Conservation (phyloP, 2,797 vertebrate genomes). For the Acanthiza pusilla region DNA sequence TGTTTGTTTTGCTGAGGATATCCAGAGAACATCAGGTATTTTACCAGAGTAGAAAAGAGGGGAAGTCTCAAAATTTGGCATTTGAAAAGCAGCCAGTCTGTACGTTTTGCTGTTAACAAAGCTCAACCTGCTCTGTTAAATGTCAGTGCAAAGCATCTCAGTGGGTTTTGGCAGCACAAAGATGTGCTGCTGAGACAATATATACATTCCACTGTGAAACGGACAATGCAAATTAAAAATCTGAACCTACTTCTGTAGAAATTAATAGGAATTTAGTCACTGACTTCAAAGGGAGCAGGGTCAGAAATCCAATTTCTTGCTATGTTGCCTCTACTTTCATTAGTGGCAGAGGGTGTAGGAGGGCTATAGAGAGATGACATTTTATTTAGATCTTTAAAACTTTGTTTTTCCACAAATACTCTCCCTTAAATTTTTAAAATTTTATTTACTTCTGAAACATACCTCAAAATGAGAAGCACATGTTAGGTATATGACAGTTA, state of each 20-base stretch:
- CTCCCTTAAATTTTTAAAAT: background rate
- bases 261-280: background rate
- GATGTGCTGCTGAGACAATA: background rate
- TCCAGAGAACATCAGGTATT: background rate
- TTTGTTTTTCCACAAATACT: background rate
- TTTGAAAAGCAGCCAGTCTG: background rate
- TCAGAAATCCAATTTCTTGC: background rate
- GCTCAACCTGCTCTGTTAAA: background rate
- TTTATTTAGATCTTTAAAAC: background rate
- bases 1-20: background rate
- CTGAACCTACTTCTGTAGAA: background rate
- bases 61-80: background rate
- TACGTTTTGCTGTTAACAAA: background rate
- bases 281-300: background rate
- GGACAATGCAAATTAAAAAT: background rate
- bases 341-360: background rate
- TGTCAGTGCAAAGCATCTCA: background rate
- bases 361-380: background rate
- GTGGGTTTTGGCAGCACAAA: background rate
- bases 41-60: background rate
- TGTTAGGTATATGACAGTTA: background rate
- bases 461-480: background rate
- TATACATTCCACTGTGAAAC: background rate
- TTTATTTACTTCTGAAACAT: background rate
- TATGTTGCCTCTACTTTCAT: background rate